Evolutionary conservation across 1,140 invertebrate genomes (phyloP).

Genomic region (Lucilia cuprina): DNA sequence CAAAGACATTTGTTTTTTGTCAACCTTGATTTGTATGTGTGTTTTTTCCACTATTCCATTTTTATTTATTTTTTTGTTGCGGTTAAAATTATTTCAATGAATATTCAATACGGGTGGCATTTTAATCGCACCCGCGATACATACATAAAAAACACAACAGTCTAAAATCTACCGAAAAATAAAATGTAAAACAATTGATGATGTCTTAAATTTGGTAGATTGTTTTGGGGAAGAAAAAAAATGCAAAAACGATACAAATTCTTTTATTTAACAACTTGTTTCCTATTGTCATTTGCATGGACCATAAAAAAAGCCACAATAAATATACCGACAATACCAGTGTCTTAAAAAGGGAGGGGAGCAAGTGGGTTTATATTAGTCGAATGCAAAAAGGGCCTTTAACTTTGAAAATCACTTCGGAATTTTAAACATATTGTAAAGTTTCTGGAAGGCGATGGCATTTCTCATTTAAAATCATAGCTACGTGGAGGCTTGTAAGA

Average conservation of each 20-base stretch:
- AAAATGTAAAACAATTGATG: not conserved
- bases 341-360: not conserved
- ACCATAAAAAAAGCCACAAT: not conserved
- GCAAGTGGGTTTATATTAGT: no score
- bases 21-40: conserved; percentile 3
- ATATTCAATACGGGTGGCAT: conserved; percentile 28
- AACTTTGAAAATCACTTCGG: no score
- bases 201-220: not conserved
- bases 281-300: conserved; percentile 2
- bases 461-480: no score
- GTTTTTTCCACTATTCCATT: not conserved
- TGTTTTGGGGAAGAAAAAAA: not conserved
- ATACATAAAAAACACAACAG: not conserved
- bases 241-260: not conserved
- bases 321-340: not conserved
- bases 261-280: conserved; percentile 32
- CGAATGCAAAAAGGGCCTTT: no score
- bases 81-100: not conserved
- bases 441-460: no score
- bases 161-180: not conserved
- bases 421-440: no score
- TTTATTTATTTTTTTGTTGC: not conserved
- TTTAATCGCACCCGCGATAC: conserved; percentile 29
- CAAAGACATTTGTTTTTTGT: not conserved
- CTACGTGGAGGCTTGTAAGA: no score